Conservation (phyloP, 2,113 vertebrate genomes). For the Orcinus orca region DNA sequence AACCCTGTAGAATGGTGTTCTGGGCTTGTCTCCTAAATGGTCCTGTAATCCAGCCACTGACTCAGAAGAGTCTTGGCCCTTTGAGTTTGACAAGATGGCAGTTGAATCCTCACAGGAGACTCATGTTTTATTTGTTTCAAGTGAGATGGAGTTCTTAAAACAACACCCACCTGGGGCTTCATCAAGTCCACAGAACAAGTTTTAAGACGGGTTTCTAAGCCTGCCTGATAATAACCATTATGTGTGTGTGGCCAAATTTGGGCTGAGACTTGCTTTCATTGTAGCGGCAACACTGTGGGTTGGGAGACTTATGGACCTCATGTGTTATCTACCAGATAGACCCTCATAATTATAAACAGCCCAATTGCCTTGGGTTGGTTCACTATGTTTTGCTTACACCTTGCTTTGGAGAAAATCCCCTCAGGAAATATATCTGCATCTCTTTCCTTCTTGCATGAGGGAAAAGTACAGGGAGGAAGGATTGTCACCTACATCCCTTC, state of each 20-base stretch:
- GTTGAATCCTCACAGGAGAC: background rate
- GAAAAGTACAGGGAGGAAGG: background rate
- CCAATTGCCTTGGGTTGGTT: background rate
- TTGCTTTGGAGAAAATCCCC: background rate
- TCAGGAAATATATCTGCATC: background rate
- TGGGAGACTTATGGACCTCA: background rate
- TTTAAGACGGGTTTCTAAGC: background rate
- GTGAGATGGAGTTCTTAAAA: background rate
- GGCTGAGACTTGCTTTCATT: background rate
- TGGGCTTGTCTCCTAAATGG: background rate
- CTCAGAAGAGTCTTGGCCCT: background rate
- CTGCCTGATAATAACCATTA: background rate
- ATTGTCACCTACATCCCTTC: background rate
- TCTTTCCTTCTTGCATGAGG: background rate
- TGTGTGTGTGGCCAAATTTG: background rate
- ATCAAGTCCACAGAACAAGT: background rate
- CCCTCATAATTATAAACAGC: background rate
- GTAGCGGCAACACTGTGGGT: background rate
- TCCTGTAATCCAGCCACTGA: background rate
- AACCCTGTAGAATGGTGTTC: background rate
- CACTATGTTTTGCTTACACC: background rate
- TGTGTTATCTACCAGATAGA: background rate
- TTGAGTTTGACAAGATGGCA: background rate
- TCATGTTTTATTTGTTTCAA: background rate
- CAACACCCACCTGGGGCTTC: background rate